phyloP scores from a whole-genome alignment of 2,797 vertebrate genomes.

The Neoniphon sammara region DNA sequence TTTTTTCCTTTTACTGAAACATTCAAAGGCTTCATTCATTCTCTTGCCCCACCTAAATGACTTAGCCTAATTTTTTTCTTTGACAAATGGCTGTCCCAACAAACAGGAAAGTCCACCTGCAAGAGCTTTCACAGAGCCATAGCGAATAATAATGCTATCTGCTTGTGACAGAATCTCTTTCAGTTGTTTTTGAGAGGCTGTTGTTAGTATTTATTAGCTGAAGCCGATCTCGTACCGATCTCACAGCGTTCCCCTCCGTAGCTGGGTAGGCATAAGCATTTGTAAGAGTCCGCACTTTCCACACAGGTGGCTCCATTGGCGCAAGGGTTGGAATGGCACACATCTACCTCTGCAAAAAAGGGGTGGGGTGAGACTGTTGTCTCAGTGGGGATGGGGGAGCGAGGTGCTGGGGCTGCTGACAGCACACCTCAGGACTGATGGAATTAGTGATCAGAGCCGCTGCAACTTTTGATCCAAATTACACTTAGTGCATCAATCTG shows the following conservation, averaged over 20 bases:
- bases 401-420: slow-evolving; percentile 16
- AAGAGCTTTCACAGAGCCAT: slow-evolving; percentile 16
- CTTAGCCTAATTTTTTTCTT: slow-evolving; percentile 10
- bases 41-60: slow-evolving; percentile 23
- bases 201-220: slow-evolving; percentile 90
- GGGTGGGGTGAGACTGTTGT: slow-evolving; percentile 87
- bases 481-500: slow-evolving; percentile 35
- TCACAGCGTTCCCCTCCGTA: slow-evolving; percentile 97
- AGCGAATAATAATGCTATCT: neutral
- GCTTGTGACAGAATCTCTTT: slow-evolving; percentile 35
- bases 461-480: slow-evolving; percentile 61
- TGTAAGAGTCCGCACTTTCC: slow-evolving; percentile 93
- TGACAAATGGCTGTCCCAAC: slow-evolving; percentile 8
- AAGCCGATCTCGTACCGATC: slow-evolving; percentile 95
- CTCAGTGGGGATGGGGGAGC: slow-evolving; percentile 72
- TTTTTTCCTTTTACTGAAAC: slow-evolving; percentile 28
- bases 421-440: slow-evolving; percentile 38
- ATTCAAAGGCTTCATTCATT: slow-evolving; percentile 58
- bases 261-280: slow-evolving; percentile 99
- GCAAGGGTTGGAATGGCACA: slow-evolving; percentile 96
- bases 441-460: slow-evolving; percentile 67
- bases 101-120: slow-evolving; percentile 5
- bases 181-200: slow-evolving; percentile 73
- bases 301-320: slow-evolving; percentile 98
- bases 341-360: slow-evolving; percentile 98